Conservation (phyloP, 2,888 invertebrate genomes). For the Cheilosia soror region DNA sequence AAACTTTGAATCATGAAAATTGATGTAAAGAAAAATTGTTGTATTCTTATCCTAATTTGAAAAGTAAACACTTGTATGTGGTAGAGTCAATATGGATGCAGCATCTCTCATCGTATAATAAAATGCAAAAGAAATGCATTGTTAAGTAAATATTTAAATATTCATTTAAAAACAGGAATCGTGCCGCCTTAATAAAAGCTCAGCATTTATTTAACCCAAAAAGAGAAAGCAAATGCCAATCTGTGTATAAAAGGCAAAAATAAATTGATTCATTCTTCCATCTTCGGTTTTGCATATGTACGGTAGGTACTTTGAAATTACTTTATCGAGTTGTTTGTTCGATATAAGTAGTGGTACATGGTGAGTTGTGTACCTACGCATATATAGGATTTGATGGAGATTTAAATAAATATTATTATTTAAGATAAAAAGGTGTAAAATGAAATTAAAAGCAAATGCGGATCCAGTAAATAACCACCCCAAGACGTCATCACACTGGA, state of each 20-base stretch:
- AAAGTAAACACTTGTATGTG: conserved; percentile 7
- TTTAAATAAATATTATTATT: conserved; percentile 25
- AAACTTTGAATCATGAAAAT: background rate
- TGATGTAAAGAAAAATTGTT: conserved; percentile 2
- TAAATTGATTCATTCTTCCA: conserved; percentile 42
- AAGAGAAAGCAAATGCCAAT: background rate
- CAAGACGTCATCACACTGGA: background rate
- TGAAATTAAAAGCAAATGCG: conserved; percentile 10
- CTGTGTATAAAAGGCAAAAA: conserved; percentile 14
- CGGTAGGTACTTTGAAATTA: background rate
- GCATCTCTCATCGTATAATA: conserved; percentile 9
- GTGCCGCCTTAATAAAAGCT: conserved; percentile 42
- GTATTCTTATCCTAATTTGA: conserved; percentile 34
- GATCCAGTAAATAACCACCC: background rate
- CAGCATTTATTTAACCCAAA: background rate
- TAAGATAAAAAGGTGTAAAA: conserved; percentile 27
- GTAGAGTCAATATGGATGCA: conserved; percentile 27
- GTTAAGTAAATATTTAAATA: conserved; percentile 59
- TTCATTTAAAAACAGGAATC: conserved; percentile 50
- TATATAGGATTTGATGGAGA: background rate
- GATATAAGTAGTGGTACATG: background rate
- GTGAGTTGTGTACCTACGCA: background rate
- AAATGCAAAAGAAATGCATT: conserved; percentile 42
- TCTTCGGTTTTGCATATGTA: conserved; percentile 9
- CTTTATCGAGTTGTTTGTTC: conserved; percentile 32